Evolutionary conservation across 2,797 vertebrate species (phyloP).

Genomic region (Coracias cyanogaster): DNA sequence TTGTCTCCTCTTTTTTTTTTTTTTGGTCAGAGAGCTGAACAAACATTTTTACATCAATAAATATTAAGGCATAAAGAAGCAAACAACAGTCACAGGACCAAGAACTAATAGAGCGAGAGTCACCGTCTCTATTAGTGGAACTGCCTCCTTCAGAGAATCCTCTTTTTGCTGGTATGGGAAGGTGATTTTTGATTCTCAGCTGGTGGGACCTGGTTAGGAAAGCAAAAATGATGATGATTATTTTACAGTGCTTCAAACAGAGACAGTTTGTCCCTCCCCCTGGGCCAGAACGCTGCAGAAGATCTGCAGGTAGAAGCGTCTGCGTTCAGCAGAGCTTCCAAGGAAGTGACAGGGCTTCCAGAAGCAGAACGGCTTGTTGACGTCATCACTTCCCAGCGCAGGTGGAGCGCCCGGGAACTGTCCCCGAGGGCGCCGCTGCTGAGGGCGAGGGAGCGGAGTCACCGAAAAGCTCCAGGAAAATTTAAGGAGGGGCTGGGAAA

Average conservation of each 20-base stretch:
- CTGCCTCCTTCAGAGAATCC: slow-evolving; percentile 71
- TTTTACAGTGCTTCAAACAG: not conserved
- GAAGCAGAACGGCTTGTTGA: not conserved
- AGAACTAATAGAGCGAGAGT: too few relatives aligned
- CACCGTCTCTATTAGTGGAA: slow-evolving; percentile 31
- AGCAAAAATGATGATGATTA: not conserved
- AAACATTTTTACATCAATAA: slow-evolving; percentile 21
- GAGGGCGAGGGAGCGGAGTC: not conserved
- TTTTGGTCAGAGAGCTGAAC: slow-evolving; percentile 15
- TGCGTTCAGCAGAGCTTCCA: not conserved
- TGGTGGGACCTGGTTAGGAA: slow-evolving; percentile 67
- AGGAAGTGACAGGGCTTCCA: not conserved
- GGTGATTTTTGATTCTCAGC: slow-evolving; percentile 61
- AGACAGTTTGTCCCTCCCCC: not conserved
- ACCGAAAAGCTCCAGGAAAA: not conserved
- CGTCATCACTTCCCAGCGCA: not conserved
- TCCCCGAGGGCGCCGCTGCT: not conserved
- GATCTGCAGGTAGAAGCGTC: not conserved
- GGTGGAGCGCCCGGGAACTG: not conserved
- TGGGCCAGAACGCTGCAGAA: not conserved
- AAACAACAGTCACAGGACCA: not conserved
- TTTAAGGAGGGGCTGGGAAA: not conserved
- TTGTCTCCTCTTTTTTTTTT: not conserved
- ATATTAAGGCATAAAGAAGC: slow-evolving; percentile 52
- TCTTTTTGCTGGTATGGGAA: slow-evolving; percentile 64